Evolutionary conservation across 2,888 invertebrate species (phyloP).

Genomic region (Apeira syringaria): DNA sequence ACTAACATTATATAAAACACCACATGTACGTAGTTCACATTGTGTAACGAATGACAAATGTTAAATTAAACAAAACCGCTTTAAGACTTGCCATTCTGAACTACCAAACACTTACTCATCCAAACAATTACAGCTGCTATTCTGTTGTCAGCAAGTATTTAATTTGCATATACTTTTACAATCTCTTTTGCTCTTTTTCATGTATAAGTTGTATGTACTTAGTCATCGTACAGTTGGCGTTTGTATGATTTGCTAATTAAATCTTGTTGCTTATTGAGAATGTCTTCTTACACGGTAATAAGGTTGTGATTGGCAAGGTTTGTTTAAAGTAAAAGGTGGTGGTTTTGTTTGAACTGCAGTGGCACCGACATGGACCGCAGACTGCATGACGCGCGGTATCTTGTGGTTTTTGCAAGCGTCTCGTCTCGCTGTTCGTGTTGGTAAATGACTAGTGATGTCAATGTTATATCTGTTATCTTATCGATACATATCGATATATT

Average conservation of each 20-base stretch:
- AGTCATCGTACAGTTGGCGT: slow-evolving; percentile 11
- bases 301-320: slow-evolving; percentile 37
- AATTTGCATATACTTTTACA: slow-evolving; percentile 7
- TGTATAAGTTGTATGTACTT: slow-evolving; percentile 6
- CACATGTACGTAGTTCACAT: no score
- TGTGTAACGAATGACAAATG: slow-evolving; percentile 17
- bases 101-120: neutral
- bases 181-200: slow-evolving; percentile 10
- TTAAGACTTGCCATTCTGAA: slow-evolving; percentile 10
- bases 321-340: slow-evolving; percentile 11
- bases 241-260: slow-evolving; percentile 20
- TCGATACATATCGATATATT: neutral
- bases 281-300: slow-evolving; percentile 23
- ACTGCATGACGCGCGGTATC: slow-evolving; percentile 74
- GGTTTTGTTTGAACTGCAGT: slow-evolving; percentile 58
- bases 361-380: slow-evolving; percentile 50
- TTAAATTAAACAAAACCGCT: slow-evolving; percentile 12
- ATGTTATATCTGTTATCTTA: neutral
- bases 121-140: slow-evolving; percentile 8
- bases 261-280: slow-evolving; percentile 1
- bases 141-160: neutral
- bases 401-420: slow-evolving; percentile 64
- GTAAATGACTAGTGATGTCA: slow-evolving; percentile 53
- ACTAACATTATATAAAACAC: no score
- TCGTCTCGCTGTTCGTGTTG: slow-evolving; percentile 38